Evolutionary conservation across 2,797 vertebrate species (phyloP).

Genomic region (Pangasius mekongensis): DNA sequence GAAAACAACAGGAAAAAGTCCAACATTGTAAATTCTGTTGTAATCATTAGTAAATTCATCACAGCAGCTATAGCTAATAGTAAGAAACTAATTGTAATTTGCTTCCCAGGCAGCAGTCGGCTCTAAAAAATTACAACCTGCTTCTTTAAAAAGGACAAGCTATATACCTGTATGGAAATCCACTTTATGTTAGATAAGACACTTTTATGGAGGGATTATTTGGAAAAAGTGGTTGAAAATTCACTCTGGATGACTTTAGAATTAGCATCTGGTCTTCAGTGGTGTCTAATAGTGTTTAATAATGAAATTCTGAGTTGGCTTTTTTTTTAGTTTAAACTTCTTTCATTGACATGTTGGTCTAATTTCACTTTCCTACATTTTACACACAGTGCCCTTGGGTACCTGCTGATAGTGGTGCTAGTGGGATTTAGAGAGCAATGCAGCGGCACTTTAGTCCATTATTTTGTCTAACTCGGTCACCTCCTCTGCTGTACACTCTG

Average conservation of each 20-base stretch:
- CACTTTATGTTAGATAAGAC: background rate
- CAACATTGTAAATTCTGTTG: background rate
- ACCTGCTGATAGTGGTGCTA: background rate
- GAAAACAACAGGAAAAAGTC: background rate
- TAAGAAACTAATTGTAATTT: background rate
- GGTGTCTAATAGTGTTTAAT: background rate
- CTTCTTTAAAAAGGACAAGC: background rate
- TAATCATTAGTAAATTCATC: background rate
- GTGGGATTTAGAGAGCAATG: background rate
- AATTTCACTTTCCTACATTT: background rate
- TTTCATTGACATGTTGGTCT: background rate
- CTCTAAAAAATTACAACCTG: background rate
- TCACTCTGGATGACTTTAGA: background rate
- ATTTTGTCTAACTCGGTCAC: background rate
- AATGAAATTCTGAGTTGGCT: background rate
- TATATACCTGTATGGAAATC: background rate
- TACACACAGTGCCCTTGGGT: background rate
- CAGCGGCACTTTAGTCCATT: background rate
- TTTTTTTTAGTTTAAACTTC: background rate
- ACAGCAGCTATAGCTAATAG: background rate
- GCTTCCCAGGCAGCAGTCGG: background rate
- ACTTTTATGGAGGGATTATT: background rate
- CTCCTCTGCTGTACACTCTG: background rate
- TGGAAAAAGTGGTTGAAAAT: background rate
- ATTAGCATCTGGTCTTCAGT: constrained; percentile 12